Conservation (phyloP, 2,797 vertebrate genomes). For the Huso huso region DNA sequence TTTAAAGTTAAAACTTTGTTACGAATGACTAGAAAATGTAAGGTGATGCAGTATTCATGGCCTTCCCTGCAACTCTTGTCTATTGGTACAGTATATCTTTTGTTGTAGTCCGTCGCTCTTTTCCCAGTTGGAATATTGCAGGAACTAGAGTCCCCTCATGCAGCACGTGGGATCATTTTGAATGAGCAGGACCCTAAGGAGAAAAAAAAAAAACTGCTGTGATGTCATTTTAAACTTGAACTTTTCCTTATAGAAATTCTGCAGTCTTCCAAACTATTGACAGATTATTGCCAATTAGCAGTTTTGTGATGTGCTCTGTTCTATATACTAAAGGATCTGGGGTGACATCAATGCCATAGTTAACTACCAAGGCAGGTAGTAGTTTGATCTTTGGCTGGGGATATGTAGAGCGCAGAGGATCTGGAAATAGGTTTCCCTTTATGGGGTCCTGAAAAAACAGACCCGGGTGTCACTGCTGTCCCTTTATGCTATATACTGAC, state of each 20-base stretch:
- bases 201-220: constrained; percentile 40
- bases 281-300: constrained; percentile 81
- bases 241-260: constrained; percentile 71
- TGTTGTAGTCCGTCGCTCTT: background rate
- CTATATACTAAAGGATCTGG: constrained; percentile 68
- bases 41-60: too few relatives aligned
- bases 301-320: constrained; percentile 68
- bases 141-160: constrained; percentile 40
- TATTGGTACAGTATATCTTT: too few relatives aligned
- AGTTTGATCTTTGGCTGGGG: constrained; percentile 39
- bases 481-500: too few relatives aligned
- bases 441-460: too few relatives aligned
- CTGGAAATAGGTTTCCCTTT: too few relatives aligned
- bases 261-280: constrained; percentile 67
- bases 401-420: too few relatives aligned
- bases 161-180: constrained; percentile 45
- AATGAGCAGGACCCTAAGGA: constrained; percentile 44
- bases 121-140: background rate
- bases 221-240: constrained; percentile 65
- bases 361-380: constrained; percentile 54
- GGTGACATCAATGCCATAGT: constrained; percentile 56
- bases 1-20: too few relatives aligned
- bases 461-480: too few relatives aligned
- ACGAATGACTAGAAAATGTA: too few relatives aligned
- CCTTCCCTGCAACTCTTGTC: too few relatives aligned